Conservation (phyloP, 2,113 vertebrate species). For the Arizona elegans region DNA sequence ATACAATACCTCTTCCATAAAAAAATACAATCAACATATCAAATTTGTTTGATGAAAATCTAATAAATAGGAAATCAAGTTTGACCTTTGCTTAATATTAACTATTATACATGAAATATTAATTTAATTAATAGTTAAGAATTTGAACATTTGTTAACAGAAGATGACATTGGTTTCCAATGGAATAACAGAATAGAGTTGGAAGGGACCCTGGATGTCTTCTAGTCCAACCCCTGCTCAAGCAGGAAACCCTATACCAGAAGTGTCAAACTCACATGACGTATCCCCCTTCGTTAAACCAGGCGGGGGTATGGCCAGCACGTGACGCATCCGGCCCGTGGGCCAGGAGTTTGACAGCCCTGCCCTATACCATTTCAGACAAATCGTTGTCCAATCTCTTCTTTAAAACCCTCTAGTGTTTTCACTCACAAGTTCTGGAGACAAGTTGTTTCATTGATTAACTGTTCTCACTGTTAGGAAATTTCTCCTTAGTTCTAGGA, state of each 20-base stretch:
- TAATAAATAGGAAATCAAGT: neutral
- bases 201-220: neutral
- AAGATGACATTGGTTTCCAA: neutral
- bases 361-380: neutral
- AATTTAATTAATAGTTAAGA: neutral
- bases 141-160: neutral
- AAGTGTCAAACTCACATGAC: too few relatives aligned
- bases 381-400: neutral
- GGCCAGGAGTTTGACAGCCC: too few relatives aligned
- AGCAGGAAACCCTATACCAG: neutral
- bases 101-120: neutral
- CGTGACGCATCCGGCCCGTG: too few relatives aligned
- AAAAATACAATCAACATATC: neutral
- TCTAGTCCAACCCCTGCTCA: neutral
- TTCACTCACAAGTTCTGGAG: neutral
- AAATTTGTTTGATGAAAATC: neutral
- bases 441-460: neutral
- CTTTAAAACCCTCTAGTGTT: too few relatives aligned
- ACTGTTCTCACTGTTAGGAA: neutral
- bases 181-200: neutral
- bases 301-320: too few relatives aligned
- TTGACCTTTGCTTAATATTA: neutral
- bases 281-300: too few relatives aligned
- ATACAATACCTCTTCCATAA: neutral
- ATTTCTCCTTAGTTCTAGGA: neutral